phyloP scores from a whole-genome alignment of 2,797 vertebrate species.

The Danio albolineatus region DNA sequence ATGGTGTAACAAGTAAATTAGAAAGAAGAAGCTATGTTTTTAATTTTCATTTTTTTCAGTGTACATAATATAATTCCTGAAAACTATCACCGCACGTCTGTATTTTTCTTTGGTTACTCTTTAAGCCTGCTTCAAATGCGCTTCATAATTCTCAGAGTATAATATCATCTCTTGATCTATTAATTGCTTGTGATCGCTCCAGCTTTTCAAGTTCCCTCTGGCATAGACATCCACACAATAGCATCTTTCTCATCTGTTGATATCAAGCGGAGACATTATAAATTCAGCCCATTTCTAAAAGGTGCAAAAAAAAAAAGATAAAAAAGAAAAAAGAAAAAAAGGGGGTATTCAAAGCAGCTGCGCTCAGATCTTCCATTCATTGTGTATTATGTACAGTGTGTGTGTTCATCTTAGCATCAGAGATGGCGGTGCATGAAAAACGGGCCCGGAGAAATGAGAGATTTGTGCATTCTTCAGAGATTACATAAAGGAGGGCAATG shows the following conservation, averaged over 20 bases:
- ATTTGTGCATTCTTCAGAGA: constrained; percentile 76
- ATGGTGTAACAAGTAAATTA: too few species aligned
- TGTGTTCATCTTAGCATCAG: constrained; percentile 57
- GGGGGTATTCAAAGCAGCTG: constrained; percentile 20
- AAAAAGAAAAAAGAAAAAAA: too few species aligned
- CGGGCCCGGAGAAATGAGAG: constrained; percentile 39
- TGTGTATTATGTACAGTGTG: constrained; percentile 52
- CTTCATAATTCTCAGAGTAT: constrained; percentile 16
- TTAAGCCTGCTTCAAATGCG: not conserved
- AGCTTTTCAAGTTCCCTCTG: not conserved
- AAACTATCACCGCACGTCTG: too few species aligned
- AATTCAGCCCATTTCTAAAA: constrained; percentile 55
- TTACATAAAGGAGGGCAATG: constrained; percentile 71
- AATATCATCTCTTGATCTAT: constrained; percentile 36
- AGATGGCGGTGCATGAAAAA: constrained; percentile 48
- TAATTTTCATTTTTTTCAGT: too few species aligned
- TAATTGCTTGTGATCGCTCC: constrained; percentile 41
- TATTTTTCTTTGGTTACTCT: not conserved
- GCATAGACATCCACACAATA: constrained; percentile 29
- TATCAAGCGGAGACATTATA: constrained; percentile 47
- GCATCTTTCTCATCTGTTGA: constrained; percentile 26
- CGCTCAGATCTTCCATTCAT: constrained; percentile 46
- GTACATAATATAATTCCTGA: too few species aligned
- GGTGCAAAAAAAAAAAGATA: constrained; percentile 34
- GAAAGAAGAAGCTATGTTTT: too few species aligned